These are phyloP conservation scores for Phthorimaea operculella DNA, from an alignment of 1,140 invertebrate species.

Conservation along the genomic window DNA sequence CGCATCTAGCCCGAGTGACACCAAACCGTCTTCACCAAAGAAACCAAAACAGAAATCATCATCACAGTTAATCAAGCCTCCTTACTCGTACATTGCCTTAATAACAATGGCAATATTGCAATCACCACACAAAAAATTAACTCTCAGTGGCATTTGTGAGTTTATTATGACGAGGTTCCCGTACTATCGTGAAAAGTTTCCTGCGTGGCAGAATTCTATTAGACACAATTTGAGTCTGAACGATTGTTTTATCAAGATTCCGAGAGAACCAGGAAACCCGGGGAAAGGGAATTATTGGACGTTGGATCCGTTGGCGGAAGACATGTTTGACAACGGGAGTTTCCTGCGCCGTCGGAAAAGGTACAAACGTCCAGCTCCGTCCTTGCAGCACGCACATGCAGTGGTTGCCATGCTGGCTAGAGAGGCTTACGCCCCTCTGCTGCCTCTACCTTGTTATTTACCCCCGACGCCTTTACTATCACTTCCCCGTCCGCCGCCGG, in stretches of 20 bases:
- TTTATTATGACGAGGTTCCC: slow-evolving; percentile 99
- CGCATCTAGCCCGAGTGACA: slow-evolving; percentile 46
- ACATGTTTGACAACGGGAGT: slow-evolving; percentile 99
- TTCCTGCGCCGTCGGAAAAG: slow-evolving; percentile 94
- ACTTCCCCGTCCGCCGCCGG: slow-evolving; percentile 53
- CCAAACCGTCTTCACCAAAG: slow-evolving; percentile 49
- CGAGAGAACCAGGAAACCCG: slow-evolving; percentile 96
- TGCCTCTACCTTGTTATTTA: slow-evolving; percentile 58
- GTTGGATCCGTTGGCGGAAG: slow-evolving; percentile 94
- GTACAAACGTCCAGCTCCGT: slow-evolving; percentile 84
- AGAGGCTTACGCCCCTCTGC: slow-evolving; percentile 57
- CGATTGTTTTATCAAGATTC: slow-evolving; percentile 99
- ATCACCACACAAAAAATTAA: slow-evolving; percentile 96
- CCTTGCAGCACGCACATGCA: slow-evolving; percentile 59
- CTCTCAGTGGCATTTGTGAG: slow-evolving; percentile 97
- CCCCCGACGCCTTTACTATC: slow-evolving; percentile 52
- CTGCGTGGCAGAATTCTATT: slow-evolving; percentile 97
- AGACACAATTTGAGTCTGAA: slow-evolving; percentile 97
- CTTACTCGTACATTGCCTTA: slow-evolving; percentile 97
- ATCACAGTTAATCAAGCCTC: slow-evolving; percentile 79
- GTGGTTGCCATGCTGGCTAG: slow-evolving; percentile 60
- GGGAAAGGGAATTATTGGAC: slow-evolving; percentile 99
- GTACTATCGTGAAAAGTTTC: slow-evolving; percentile 95
- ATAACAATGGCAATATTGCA: slow-evolving; percentile 99
- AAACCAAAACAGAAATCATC: slow-evolving; percentile 56